Evolutionary conservation across 2,888 invertebrate species (phyloP).

Genomic region (Mechanitis mazaeus): DNA sequence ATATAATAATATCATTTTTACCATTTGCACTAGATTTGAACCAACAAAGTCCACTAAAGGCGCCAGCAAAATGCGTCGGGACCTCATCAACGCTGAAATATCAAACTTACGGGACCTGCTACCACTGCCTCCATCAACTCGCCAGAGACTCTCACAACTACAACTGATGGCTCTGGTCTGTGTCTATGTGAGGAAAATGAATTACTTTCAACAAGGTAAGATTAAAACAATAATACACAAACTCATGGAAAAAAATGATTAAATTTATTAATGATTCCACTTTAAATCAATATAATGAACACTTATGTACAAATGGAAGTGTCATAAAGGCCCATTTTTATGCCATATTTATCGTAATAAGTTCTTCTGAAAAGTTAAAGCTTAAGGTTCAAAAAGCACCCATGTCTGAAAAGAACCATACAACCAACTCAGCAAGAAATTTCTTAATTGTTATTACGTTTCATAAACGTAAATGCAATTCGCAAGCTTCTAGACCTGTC

Average conservation of each 20-base stretch:
- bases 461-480: too few relatives aligned
- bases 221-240: background rate
- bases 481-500: too few relatives aligned
- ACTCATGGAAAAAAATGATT: background rate
- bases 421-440: too few relatives aligned
- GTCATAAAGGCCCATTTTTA: too few relatives aligned
- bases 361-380: too few relatives aligned
- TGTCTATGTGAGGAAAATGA: constrained; percentile 98
- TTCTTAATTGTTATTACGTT: too few relatives aligned
- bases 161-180: constrained; percentile 99
- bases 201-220: constrained; percentile 97
- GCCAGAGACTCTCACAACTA: constrained; percentile 96
- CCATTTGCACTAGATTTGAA: constrained; percentile 81
- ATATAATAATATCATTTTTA: background rate
- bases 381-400: too few relatives aligned
- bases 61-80: constrained; percentile 98
- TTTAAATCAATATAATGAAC: too few relatives aligned
- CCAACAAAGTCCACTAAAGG: constrained; percentile 99
- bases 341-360: too few relatives aligned
- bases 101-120: constrained; percentile 96
- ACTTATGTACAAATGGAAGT: too few relatives aligned
- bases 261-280: too few relatives aligned
- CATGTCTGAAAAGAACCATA: too few relatives aligned
- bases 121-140: constrained; percentile 96
- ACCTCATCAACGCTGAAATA: constrained; percentile 99